phyloP scores from a whole-genome alignment of 2,113 vertebrate species.

The Eira barbara region DNA sequence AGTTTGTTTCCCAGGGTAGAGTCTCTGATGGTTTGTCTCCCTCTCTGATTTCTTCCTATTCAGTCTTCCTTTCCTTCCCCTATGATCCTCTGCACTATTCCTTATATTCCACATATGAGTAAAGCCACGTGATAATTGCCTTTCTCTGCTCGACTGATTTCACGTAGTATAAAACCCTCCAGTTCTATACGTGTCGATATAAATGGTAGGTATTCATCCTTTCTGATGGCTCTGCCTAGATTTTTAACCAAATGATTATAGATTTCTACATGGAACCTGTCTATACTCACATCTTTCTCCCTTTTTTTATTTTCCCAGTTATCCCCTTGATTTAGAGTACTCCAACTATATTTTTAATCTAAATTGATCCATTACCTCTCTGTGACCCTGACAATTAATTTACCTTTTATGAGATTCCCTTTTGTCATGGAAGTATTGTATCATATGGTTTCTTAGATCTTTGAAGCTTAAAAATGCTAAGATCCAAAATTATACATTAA shows the following conservation, averaged over 20 bases:
- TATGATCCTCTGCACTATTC: no score
- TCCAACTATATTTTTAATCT: not conserved
- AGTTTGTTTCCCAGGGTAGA: no score
- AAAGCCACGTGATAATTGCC: no score
- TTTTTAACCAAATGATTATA: conserved; percentile 32
- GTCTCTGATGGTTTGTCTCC: no score
- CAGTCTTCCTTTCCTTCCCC: no score
- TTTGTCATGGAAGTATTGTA: not conserved
- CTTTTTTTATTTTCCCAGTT: not conserved
- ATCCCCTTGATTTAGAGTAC: not conserved
- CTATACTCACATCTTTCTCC: not conserved
- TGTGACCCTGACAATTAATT: not conserved
- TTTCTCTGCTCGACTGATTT: no score
- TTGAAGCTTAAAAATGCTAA: not conserved
- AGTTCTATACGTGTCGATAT: not conserved
- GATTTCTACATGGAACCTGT: not conserved
- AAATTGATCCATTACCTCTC: not conserved
- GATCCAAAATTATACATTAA: not conserved
- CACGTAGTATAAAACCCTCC: no score
- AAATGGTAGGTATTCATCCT: not conserved
- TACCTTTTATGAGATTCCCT: not conserved
- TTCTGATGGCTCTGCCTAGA: not conserved
- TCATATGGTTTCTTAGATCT: not conserved
- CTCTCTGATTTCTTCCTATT: no score
- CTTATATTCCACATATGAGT: no score